Percentiles rank a stretch among this genome's conserved stretches.
Conservation (phyloP, 2,888 invertebrate species). For the Noctuana brunneofusca region DNA sequence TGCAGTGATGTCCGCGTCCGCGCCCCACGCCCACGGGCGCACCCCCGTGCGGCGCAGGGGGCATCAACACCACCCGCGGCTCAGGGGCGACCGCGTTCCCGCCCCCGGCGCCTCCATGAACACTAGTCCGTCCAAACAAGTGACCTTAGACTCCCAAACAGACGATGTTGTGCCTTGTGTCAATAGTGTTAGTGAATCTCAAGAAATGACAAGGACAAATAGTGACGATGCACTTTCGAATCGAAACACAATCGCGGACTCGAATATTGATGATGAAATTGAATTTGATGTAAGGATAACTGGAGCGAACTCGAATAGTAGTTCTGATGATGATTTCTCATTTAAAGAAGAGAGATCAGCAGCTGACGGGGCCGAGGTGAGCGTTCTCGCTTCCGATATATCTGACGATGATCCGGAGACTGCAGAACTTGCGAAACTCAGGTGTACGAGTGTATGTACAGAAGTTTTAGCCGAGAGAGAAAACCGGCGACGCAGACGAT, state of each 20-base stretch:
- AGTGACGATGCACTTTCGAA: conserved; percentile 83
- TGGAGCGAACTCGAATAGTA: conserved; percentile 61
- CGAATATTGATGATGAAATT: conserved; percentile 70
- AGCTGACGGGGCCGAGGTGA: conserved; percentile 74
- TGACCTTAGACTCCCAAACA: conserved; percentile 73
- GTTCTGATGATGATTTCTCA: conserved; percentile 74
- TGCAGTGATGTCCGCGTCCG: conserved; percentile 83
- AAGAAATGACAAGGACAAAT: conserved; percentile 80
- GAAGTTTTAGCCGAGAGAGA: conserved; percentile 94
- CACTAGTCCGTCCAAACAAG: conserved; percentile 73
- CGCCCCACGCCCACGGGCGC: conserved; percentile 83
- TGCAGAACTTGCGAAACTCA: conserved; percentile 90
- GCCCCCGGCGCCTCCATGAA: conserved; percentile 65
- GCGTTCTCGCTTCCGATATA: conserved; percentile 59
- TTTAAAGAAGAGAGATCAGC: conserved; percentile 72
- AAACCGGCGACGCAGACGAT: conserved; percentile 88
- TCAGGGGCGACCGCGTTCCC: conserved; percentile 83
- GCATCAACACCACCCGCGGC: conserved; percentile 89
- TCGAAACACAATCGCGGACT: conserved; percentile 67
- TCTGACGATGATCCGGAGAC: conserved; percentile 89
- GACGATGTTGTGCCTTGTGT: conserved; percentile 81
- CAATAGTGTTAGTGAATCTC: conserved; percentile 83
- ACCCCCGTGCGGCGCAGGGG: conserved; percentile 86
- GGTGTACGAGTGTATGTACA: conserved; percentile 94
- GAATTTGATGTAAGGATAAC: conserved; percentile 64